phyloP scores from a whole-genome alignment of 2,113 vertebrate species.

The Gallinago paraguaiae region DNA sequence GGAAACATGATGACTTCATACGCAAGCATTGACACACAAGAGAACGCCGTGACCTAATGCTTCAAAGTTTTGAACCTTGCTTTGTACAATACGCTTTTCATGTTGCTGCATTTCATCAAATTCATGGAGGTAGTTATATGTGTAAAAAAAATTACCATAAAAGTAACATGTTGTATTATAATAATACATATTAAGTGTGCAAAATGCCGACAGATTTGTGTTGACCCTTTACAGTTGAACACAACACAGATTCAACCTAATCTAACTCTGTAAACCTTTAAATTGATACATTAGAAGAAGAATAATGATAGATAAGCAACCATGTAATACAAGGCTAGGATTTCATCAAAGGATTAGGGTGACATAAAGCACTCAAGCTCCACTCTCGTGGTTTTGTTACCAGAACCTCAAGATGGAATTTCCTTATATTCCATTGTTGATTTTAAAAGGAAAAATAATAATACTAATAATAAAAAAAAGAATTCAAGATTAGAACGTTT shows the following conservation, averaged over 20 bases:
- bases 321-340: conserved; percentile 65
- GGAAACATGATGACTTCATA: conserved; percentile 71
- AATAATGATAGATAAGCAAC: conserved; percentile 70
- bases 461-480: not conserved
- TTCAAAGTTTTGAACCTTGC: conserved; percentile 62
- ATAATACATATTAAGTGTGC: conserved; percentile 84
- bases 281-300: conserved; percentile 66
- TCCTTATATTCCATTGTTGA: conserved; percentile 38
- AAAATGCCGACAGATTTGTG: conserved; percentile 85
- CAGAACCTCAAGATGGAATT: conserved; percentile 57
- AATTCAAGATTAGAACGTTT: conserved; percentile 61
- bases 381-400: conserved; percentile 58
- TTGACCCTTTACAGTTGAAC: conserved; percentile 83
- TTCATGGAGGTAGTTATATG: conserved; percentile 95
- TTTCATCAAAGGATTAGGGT: conserved; percentile 65
- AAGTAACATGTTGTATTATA: conserved; percentile 84
- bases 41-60: conserved; percentile 70
- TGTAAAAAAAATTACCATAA: conserved; percentile 85
- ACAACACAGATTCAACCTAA: conserved; percentile 77
- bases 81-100: conserved; percentile 77
- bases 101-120: conserved; percentile 86
- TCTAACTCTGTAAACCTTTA: conserved; percentile 79
- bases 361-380: conserved; percentile 70
- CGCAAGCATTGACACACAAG: conserved; percentile 68
- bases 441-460: conserved; percentile 16